A percentile compares a stretch with the other conserved stretches of the same genome.
Evolutionary conservation across 2,888 invertebrate species (phyloP).

Genomic region (Brachycybe producta): DNA sequence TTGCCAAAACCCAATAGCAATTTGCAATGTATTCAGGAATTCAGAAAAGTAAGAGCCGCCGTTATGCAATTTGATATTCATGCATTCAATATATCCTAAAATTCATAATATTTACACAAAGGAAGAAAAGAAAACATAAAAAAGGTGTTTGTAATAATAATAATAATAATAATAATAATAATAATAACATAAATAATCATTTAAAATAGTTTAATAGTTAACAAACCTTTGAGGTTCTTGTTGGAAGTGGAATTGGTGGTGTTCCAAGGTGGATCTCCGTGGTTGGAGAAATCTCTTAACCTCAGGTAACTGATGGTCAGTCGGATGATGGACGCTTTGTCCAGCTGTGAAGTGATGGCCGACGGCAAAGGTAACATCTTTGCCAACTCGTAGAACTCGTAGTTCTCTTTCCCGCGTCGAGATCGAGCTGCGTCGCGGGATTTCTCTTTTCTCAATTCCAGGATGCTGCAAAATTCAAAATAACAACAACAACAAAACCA

Average conservation of each 20-base stretch:
- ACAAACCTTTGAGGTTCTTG: constrained; percentile 8
- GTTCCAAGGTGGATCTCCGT: constrained; percentile 88
- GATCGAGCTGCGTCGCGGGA: constrained; percentile 85
- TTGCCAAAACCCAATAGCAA: too few relatives aligned
- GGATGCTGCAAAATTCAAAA: constrained; percentile 55
- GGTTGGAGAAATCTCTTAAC: constrained; percentile 83
- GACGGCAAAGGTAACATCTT: constrained; percentile 45
- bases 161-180: neutral
- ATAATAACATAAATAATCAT: neutral
- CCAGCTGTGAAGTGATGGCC: constrained; percentile 75
- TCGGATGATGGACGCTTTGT: constrained; percentile 91
- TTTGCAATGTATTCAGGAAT: too few relatives aligned
- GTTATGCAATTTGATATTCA: too few relatives aligned
- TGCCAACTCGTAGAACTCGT: constrained; percentile 90
- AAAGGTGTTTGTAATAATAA: too few relatives aligned
- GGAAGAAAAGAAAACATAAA: too few relatives aligned
- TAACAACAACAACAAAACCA: constrained; percentile 2
- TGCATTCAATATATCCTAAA: too few relatives aligned
- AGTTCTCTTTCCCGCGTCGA: constrained; percentile 85
- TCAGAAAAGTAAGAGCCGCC: too few relatives aligned
- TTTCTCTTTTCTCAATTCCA: constrained; percentile 86
- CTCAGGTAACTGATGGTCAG: constrained; percentile 92
- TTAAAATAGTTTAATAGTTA: neutral
- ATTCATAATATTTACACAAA: too few relatives aligned
- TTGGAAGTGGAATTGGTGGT: neutral